A percentile compares a stretch with the other conserved stretches of the same genome.
Evolutionary conservation across 2,888 invertebrate species (phyloP).

Genomic region (Lithodes maja): DNA sequence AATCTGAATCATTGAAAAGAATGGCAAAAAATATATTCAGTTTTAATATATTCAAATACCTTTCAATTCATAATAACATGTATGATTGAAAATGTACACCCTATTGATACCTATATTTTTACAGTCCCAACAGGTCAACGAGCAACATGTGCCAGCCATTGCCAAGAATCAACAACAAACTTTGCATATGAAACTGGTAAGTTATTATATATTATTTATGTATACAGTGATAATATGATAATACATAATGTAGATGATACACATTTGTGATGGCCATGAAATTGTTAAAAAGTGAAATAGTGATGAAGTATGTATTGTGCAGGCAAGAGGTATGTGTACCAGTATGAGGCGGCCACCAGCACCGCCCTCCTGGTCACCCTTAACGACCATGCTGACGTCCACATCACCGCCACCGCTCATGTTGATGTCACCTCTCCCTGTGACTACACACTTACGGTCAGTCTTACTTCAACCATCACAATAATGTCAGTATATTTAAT

Average conservation of each 20-base stretch:
- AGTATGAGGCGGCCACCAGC: background rate
- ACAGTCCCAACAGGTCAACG: background rate
- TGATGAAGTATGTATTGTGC: background rate
- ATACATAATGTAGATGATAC: background rate
- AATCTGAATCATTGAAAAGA: too few species aligned
- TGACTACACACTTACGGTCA: conserved; percentile 75
- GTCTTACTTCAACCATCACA: too few species aligned
- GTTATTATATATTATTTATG: background rate
- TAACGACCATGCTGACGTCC: conserved; percentile 73
- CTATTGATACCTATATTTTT: background rate
- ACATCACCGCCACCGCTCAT: conserved; percentile 75
- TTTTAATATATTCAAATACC: too few species aligned
- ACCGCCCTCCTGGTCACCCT: background rate
- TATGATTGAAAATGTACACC: too few species aligned
- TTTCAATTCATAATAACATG: too few species aligned
- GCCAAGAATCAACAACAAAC: background rate
- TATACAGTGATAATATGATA: background rate
- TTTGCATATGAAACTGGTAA: conserved; percentile 24
- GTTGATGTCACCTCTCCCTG: conserved; percentile 75
- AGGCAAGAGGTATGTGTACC: conserved; percentile 5
- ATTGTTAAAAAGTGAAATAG: background rate
- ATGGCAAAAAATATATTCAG: too few species aligned
- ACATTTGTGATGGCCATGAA: background rate
- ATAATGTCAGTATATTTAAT: too few species aligned
- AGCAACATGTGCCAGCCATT: background rate